Evolutionary conservation across 2,888 invertebrate genomes (phyloP).

Genomic region (Perizoma affinitatum): DNA sequence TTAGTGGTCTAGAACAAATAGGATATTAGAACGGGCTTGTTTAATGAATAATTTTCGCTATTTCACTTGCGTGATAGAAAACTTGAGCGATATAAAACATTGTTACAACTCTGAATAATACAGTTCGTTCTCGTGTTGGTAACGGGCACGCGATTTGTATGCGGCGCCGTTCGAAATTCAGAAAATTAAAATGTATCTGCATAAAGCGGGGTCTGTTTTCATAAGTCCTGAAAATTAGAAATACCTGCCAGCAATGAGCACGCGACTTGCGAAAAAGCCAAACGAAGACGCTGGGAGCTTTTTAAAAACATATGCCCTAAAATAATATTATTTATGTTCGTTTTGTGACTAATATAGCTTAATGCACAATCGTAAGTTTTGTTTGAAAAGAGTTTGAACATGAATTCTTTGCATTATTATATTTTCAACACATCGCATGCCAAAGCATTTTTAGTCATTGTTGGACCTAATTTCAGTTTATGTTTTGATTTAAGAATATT

Average conservation of each 20-base stretch:
- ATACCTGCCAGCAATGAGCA: slow-evolving; percentile 7
- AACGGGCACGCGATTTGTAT: slow-evolving; percentile 55
- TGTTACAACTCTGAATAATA: slow-evolving; percentile 48
- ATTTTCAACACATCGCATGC: slow-evolving; percentile 27
- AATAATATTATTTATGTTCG: too few relatives aligned
- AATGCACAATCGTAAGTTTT: too few relatives aligned
- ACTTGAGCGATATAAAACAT: slow-evolving; percentile 56
- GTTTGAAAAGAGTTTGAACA: background rate
- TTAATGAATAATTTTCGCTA: slow-evolving; percentile 57
- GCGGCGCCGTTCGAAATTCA: slow-evolving; percentile 52
- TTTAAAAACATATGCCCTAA: too few relatives aligned
- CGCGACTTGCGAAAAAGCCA: slow-evolving; percentile 8
- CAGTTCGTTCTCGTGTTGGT: slow-evolving; percentile 52
- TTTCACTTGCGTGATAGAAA: slow-evolving; percentile 62
- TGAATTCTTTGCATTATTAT: background rate
- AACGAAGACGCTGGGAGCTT: too few relatives aligned
- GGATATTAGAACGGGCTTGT: slow-evolving; percentile 39
- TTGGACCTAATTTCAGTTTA: slow-evolving; percentile 26
- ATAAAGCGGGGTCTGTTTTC: slow-evolving; percentile 26
- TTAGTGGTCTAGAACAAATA: slow-evolving; percentile 29
- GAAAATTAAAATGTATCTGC: slow-evolving; percentile 44
- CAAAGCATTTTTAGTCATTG: slow-evolving; percentile 22
- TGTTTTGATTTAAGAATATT: slow-evolving; percentile 29
- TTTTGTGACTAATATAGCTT: too few relatives aligned
- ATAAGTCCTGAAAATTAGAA: slow-evolving; percentile 10